Percentiles rank a stretch among this genome's conserved stretches.
These are phyloP conservation scores for Brachyhypopomus occidentalis DNA, from an alignment of 2,113 vertebrate genomes.

Conservation along the genomic window DNA sequence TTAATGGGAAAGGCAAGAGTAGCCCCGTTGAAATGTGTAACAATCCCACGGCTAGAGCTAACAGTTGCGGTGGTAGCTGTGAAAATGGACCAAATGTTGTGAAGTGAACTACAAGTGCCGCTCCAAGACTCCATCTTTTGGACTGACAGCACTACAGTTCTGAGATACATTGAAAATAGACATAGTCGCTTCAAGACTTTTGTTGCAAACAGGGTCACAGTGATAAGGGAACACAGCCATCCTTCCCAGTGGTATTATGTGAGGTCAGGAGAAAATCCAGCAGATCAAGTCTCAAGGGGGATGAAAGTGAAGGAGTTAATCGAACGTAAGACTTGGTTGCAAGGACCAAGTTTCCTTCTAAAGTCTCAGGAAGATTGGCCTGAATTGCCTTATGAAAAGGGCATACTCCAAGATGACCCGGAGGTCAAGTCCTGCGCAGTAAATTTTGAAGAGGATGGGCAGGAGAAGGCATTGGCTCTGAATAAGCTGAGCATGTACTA, in stretches of 20 bases:
- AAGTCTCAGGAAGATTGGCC: neutral
- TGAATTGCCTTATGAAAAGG: neutral
- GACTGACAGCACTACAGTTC: conserved; percentile 34
- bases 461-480: no score
- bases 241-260: conserved; percentile 15
- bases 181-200: conserved; percentile 26
- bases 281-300: conserved; percentile 4
- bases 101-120: conserved; percentile 6
- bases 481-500: no score
- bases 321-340: conserved; percentile 1
- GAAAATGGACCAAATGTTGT: conserved; percentile 7
- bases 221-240: neutral
- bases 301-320: conserved; percentile 1
- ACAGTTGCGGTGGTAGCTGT: conserved; percentile 18
- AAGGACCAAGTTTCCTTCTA: neutral
- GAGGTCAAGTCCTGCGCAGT: neutral
- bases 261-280: neutral
- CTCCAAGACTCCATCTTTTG: conserved; percentile 21
- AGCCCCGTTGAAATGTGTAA: neutral
- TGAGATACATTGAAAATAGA: conserved; percentile 24
- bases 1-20: conserved; percentile 27
- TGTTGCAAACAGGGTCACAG: neutral
- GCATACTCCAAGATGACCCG: neutral
- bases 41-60: conserved; percentile 26
- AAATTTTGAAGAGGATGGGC: no score